phyloP scores from a whole-genome alignment of 2,113 vertebrate genomes.

The Cyanistes caeruleus region DNA sequence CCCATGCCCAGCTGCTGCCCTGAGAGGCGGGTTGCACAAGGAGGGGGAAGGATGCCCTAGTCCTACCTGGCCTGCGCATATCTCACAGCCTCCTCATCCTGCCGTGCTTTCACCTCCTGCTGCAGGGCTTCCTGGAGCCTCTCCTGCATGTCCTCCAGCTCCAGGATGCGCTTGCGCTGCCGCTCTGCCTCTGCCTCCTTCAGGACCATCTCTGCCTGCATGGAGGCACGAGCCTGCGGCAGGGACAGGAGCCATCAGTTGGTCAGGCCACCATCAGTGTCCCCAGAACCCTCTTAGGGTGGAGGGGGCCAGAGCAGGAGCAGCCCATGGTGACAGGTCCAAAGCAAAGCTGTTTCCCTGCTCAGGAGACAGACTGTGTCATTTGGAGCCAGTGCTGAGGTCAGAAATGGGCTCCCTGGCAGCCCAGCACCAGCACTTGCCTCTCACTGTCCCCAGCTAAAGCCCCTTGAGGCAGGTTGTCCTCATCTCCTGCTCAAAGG shows the following conservation, averaged over 20 bases:
- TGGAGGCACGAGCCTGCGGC: conserved; percentile 86
- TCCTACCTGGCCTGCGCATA: conserved; percentile 88
- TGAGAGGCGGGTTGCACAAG: fast-evolving
- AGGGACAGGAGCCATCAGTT: not conserved
- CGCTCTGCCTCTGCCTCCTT: conserved; percentile 89
- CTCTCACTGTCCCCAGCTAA: not conserved
- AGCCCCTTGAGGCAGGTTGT: not conserved
- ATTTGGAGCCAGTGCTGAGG: not conserved
- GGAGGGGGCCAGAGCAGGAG: not conserved
- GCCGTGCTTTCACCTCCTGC: conserved; percentile 90
- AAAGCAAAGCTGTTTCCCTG: not conserved
- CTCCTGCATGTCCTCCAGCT: conserved; percentile 93
- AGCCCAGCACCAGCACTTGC: not conserved
- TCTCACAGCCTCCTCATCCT: conserved; percentile 88
- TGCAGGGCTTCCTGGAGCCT: conserved; percentile 89
- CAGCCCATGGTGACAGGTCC: not conserved
- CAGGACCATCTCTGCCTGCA: conserved; percentile 93
- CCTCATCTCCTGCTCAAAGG: not conserved
- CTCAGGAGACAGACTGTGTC: not conserved
- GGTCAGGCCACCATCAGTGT: fast-evolving
- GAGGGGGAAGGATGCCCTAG: not conserved
- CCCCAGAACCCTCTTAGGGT: not conserved
- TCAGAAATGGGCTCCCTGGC: not conserved
- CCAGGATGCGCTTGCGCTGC: conserved; percentile 88
- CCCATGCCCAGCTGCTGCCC: not conserved